Evolutionary conservation across 2,797 vertebrate genomes (phyloP).

Genomic region (Rhabdomys pumilio): DNA sequence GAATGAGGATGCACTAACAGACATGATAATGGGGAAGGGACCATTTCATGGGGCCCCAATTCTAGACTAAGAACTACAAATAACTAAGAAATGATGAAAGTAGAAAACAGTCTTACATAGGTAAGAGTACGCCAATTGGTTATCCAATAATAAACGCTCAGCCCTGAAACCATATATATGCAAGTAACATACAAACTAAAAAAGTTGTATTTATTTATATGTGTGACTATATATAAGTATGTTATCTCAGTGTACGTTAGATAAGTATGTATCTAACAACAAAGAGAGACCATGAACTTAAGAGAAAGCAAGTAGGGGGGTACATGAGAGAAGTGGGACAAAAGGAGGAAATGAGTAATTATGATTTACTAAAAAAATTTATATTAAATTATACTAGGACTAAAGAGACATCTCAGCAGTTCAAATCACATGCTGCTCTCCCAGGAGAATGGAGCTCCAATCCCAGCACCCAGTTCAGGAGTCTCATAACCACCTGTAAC

Average conservation of each 20-base stretch:
- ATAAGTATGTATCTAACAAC: not conserved
- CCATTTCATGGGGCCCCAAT: not conserved
- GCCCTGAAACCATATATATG: not conserved
- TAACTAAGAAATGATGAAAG: not conserved
- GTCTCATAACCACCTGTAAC: not conserved
- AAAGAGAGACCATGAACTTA: not conserved
- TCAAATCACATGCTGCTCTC: not conserved
- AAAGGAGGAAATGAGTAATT: not conserved
- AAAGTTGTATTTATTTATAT: not conserved
- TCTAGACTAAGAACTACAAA: not conserved
- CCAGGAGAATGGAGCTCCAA: not conserved
- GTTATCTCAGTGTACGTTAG: not conserved
- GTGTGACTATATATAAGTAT: not conserved
- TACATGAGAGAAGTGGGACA: not conserved
- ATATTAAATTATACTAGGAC: not conserved
- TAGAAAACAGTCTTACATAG: not conserved
- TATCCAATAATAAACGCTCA: not conserved
- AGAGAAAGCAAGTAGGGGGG: not conserved
- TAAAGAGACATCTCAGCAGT: not conserved
- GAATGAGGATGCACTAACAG: not conserved
- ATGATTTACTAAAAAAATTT: not conserved
- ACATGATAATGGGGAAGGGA: not conserved
- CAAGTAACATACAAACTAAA: not conserved
- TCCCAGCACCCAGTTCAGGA: not conserved
- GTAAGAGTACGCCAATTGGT: not conserved